These are phyloP conservation scores for Canis aureus DNA, from an alignment of 2,113 vertebrate species.

Conservation along the genomic window DNA sequence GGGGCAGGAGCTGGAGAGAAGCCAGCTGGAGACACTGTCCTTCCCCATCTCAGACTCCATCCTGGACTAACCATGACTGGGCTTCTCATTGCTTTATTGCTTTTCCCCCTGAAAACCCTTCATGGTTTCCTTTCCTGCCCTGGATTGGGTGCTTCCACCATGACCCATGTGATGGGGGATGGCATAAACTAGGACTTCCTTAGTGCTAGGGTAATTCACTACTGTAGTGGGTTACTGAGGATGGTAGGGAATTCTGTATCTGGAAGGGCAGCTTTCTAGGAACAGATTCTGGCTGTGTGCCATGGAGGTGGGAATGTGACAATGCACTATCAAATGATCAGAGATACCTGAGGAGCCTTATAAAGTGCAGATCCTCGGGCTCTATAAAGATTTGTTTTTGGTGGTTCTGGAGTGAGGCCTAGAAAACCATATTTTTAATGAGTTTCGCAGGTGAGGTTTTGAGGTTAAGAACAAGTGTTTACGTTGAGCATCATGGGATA, in stretches of 20 bases:
- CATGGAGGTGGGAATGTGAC: neutral
- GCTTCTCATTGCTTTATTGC: neutral
- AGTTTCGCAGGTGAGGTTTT: neutral
- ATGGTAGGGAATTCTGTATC: neutral
- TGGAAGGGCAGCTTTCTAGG: conserved; percentile 1
- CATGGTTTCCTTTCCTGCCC: neutral
- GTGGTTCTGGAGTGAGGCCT: neutral
- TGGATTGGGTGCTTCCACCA: neutral
- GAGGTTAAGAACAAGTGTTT: neutral
- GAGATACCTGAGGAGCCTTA: neutral
- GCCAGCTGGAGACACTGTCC: neutral
- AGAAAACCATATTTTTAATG: neutral
- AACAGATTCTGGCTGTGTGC: neutral
- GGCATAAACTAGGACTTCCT: neutral
- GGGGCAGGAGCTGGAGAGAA: neutral
- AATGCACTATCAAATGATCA: neutral
- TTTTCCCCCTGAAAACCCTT: neutral
- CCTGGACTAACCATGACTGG: no score
- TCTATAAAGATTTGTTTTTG: neutral
- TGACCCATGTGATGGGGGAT: fast-evolving
- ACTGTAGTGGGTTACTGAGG: neutral
- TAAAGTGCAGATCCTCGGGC: neutral
- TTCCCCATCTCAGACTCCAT: neutral
- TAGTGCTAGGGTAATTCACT: neutral
- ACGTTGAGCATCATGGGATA: neutral